These are phyloP conservation scores for Hirudo medicinalis DNA, from an alignment of 1,140 invertebrate genomes.

Conservation along the genomic window DNA sequence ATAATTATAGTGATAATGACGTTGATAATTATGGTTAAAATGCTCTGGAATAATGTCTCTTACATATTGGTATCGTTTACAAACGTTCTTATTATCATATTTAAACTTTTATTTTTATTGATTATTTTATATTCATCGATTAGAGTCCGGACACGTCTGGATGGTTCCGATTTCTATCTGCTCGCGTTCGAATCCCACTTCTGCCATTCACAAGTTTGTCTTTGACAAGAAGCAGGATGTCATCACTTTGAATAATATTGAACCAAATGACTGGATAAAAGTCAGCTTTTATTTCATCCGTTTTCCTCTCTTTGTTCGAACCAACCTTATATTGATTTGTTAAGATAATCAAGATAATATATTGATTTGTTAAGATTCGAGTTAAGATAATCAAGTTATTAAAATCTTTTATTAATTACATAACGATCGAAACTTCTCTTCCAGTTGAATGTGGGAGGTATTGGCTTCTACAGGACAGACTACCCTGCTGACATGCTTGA, in stretches of 20 bases:
- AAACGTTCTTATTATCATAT: no score
- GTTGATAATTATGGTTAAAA: no score
- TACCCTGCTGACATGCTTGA: slow-evolving; percentile 68
- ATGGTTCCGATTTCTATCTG: slow-evolving; percentile 75
- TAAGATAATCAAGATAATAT: no score
- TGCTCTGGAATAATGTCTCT: no score
- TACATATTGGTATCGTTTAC: neutral
- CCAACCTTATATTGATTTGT: no score
- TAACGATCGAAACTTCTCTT: neutral
- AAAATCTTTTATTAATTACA: neutral
- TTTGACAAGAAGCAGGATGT: slow-evolving; percentile 46
- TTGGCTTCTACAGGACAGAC: slow-evolving; percentile 56
- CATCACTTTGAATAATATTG: slow-evolving; percentile 53
- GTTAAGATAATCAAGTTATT: neutral
- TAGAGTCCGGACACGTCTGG: slow-evolving; percentile 46
- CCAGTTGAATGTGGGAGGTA: slow-evolving; percentile 42
- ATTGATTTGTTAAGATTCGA: no score
- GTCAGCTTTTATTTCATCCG: slow-evolving; percentile 29
- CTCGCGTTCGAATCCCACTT: slow-evolving; percentile 54
- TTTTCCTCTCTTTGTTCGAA: slow-evolving; percentile 9
- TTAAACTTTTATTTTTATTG: no score
- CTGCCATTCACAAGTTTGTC: slow-evolving; percentile 50
- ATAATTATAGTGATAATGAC: no score
- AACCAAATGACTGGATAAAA: slow-evolving; percentile 69
- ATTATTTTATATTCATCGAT: neutral